A percentile compares a stretch with the other conserved stretches of the same genome.
Evolutionary conservation across 2,113 vertebrate genomes (phyloP).

Genomic region (Gnathonemus longibarbis): DNA sequence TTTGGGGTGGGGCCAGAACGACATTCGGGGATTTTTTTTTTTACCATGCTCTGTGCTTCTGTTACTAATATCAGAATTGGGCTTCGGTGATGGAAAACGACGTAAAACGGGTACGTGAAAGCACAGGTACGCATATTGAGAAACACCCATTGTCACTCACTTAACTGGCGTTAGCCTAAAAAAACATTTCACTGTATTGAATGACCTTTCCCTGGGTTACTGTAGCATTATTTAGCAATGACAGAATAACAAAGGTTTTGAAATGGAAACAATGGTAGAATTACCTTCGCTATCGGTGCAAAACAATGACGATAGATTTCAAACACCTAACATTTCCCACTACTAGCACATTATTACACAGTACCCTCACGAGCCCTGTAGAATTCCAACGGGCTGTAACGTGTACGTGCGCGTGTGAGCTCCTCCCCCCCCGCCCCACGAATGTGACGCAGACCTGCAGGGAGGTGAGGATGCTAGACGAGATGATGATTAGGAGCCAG

Average conservation of each 20-base stretch:
- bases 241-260: background rate
- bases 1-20: background rate
- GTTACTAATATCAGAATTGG: background rate
- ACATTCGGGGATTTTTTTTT: background rate
- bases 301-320: background rate
- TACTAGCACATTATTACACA: background rate
- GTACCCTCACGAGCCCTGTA: background rate
- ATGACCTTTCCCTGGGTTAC: background rate
- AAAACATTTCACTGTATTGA: background rate
- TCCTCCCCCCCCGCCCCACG: too few relatives aligned
- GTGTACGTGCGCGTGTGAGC: background rate
- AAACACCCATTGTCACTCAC: background rate
- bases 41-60: background rate
- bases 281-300: background rate
- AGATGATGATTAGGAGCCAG: conserved; percentile 98
- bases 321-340: background rate
- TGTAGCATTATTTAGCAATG: background rate
- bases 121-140: background rate
- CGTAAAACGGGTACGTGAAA: background rate
- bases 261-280: background rate
- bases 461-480: conserved; percentile 92
- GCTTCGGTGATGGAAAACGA: background rate
- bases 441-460: conserved; percentile 74
- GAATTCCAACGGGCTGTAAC: background rate
- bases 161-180: background rate